Percentiles rank a stretch among this genome's conserved stretches.
Evolutionary conservation across 2,888 invertebrate species (phyloP).

Genomic region (Criorhina ranunculi): DNA sequence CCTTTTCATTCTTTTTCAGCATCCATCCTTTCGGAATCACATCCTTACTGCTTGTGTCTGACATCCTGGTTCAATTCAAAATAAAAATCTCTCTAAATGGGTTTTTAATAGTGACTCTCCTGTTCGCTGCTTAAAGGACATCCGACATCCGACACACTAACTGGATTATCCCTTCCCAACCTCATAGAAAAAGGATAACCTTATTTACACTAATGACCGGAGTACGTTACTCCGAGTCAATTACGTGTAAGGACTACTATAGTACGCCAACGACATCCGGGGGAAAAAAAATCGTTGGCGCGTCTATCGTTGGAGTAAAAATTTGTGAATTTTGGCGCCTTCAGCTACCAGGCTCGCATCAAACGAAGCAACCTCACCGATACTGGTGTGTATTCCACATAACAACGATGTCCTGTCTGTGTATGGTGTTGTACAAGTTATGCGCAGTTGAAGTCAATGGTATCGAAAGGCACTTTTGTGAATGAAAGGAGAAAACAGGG

Average conservation of each 20-base stretch:
- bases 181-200: constrained; percentile 35
- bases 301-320: constrained; percentile 53
- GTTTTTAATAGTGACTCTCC: constrained; percentile 62
- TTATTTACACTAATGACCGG: constrained; percentile 12
- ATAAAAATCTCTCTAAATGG: constrained; percentile 76
- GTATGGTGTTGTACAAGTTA: neutral
- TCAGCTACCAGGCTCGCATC: constrained; percentile 68
- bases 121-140: constrained; percentile 43
- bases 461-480: constrained; percentile 5
- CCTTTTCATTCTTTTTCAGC: neutral
- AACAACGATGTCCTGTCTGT: constrained; percentile 25
- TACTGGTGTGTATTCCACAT: constrained; percentile 17
- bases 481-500: constrained; percentile 6
- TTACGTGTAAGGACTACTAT: constrained; percentile 1
- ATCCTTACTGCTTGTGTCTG: constrained; percentile 51
- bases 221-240: neutral
- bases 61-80: constrained; percentile 68
- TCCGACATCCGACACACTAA: constrained; percentile 35
- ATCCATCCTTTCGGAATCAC: constrained; percentile 17
- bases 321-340: constrained; percentile 78
- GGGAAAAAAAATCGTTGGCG: neutral
- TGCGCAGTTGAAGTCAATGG: constrained; percentile 53
- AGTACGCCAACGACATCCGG: constrained; percentile 4
- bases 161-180: constrained; percentile 66
- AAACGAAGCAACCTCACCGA: constrained; percentile 12